These are phyloP conservation scores for Gadus macrocephalus DNA, from an alignment of 2,113 vertebrate genomes.

Conservation along the genomic window DNA sequence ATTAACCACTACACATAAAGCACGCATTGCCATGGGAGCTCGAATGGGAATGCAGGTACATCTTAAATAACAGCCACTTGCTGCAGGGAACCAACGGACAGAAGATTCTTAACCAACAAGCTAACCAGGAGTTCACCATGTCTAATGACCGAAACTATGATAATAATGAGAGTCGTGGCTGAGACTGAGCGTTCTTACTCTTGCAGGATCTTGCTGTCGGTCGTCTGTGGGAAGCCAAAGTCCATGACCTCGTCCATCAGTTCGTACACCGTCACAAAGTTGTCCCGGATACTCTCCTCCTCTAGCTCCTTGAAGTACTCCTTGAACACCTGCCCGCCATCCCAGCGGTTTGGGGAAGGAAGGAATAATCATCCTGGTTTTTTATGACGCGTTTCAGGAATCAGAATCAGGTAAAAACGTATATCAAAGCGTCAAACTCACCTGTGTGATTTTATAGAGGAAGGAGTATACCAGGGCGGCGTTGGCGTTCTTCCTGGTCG, in stretches of 20 bases:
- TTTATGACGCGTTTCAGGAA: not conserved
- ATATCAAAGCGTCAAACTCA: constrained; percentile 39
- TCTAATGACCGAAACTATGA: not conserved
- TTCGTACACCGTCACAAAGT: constrained; percentile 81
- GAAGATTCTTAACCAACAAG: not conserved
- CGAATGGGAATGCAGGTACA: not conserved
- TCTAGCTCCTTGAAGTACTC: constrained; percentile 80
- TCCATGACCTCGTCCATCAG: constrained; percentile 82
- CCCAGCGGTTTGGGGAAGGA: constrained; percentile 1
- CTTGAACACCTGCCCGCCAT: constrained; percentile 67
- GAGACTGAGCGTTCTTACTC: constrained; percentile 65
- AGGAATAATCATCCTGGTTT: not conserved
- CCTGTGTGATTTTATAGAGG: constrained; percentile 79
- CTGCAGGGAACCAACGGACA: not conserved
- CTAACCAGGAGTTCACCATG: not conserved
- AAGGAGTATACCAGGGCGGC: constrained; percentile 78
- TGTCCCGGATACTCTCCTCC: constrained; percentile 81
- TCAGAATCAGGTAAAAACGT: not conserved
- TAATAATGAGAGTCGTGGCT: too few species aligned
- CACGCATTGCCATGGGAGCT: not conserved
- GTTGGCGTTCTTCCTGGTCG: constrained; percentile 80
- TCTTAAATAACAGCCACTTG: not conserved
- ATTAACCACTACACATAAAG: constrained; percentile 2
- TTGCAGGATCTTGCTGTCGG: constrained; percentile 80
- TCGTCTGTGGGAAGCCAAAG: constrained; percentile 80